Evolutionary conservation across 1,140 invertebrate genomes (phyloP).

Genomic region (Dufourea novaeangliae): DNA sequence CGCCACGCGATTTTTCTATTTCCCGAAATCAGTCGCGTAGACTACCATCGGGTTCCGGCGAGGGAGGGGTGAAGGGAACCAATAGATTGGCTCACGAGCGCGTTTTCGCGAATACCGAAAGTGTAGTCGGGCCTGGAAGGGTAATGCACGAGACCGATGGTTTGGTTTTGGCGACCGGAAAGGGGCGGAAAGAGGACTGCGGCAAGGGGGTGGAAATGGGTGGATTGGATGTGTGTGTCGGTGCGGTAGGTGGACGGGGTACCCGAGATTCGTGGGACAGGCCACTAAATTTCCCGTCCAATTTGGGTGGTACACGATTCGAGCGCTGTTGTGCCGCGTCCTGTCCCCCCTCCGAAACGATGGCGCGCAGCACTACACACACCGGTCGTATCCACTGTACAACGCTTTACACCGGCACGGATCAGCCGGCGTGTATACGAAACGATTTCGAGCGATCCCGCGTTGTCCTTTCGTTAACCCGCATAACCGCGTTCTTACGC

Average conservation of each 20-base stretch:
- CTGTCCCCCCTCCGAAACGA: too few species aligned
- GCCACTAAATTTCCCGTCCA: conserved; percentile 80
- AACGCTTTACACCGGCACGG: conserved; percentile 42
- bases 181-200: conserved; percentile 27
- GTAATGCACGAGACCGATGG: conserved; percentile 36
- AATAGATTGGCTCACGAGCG: conserved; percentile 38
- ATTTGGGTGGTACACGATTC: conserved; percentile 74
- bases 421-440: conserved; percentile 47
- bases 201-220: neutral
- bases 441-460: conserved; percentile 48
- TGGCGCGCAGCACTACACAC: too few species aligned
- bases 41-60: neutral
- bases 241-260: conserved; percentile 40
- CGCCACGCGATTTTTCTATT: conserved; percentile 40
- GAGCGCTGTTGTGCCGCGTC: conserved; percentile 40
- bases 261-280: conserved; percentile 75
- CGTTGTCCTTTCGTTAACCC: conserved; percentile 34
- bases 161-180: conserved; percentile 51
- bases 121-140: conserved; percentile 21
- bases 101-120: conserved; percentile 46
- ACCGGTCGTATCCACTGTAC: too few species aligned
- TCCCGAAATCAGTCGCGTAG: conserved; percentile 7
- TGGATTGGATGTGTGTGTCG: neutral
- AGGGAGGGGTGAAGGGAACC: neutral
- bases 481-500: conserved; percentile 40